These are phyloP conservation scores for Drosophila pallidifrons DNA, from an alignment of 1,140 invertebrate genomes.

Conservation along the genomic window DNA sequence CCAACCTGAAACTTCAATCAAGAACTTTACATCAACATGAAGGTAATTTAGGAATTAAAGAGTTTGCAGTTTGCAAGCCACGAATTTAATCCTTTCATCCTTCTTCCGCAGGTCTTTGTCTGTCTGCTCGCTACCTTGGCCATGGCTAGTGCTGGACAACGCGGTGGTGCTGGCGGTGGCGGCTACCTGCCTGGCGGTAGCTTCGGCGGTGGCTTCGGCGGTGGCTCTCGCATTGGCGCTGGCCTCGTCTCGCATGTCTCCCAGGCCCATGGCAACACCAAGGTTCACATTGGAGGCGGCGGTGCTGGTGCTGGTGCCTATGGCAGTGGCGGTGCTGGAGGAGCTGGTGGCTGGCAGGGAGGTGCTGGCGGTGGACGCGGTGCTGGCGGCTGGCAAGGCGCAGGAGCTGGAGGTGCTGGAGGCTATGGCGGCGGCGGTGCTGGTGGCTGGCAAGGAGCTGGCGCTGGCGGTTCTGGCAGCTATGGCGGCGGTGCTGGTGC, in stretches of 20 bases:
- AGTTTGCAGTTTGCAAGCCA: no score
- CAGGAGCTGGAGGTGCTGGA: constrained; percentile 45
- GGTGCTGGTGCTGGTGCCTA: not conserved
- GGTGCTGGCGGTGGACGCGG: constrained; percentile 46
- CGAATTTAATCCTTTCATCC: not conserved
- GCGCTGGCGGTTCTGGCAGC: constrained; percentile 62
- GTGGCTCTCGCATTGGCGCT: constrained; percentile 55
- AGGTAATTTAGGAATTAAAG: constrained; percentile 32
- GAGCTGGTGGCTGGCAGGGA: constrained; percentile 49
- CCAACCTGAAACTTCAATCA: constrained; percentile 7
- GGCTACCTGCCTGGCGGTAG: constrained; percentile 48
- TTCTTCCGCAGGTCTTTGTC: constrained; percentile 54
- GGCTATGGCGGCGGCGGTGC: constrained; percentile 54
- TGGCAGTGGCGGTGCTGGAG: constrained; percentile 6
- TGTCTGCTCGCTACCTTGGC: constrained; percentile 69
- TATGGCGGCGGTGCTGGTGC: constrained; percentile 35
- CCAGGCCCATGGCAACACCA: constrained; percentile 65
- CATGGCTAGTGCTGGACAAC: constrained; percentile 67
- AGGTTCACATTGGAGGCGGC: constrained; percentile 64
- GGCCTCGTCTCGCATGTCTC: constrained; percentile 66
- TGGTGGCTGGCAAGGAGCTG: constrained; percentile 51
- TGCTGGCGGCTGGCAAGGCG: constrained; percentile 58
- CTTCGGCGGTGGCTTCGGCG: constrained; percentile 50
- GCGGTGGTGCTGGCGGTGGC: constrained; percentile 53
- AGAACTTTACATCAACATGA: constrained; percentile 51